A percentile compares a stretch with the other conserved stretches of the same genome.
Conservation (phyloP, 2,797 vertebrate species). For the Enteromius unitaeniatus region DNA sequence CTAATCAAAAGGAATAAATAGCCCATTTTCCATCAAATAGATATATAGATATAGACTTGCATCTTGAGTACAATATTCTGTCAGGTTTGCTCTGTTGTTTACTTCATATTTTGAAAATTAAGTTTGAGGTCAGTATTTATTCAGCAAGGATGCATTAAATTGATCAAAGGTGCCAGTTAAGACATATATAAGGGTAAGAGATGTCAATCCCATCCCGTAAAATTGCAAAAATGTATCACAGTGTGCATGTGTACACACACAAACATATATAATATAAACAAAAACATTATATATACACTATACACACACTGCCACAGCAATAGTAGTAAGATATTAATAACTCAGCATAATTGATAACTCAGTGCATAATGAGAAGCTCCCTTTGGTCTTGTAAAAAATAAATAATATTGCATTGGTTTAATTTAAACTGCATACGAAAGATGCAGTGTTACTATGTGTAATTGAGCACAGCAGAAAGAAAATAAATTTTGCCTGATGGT, state of each 20-base stretch:
- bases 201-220: too few species aligned
- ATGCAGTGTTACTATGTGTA: neutral
- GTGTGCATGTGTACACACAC: too few species aligned
- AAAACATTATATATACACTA: too few species aligned
- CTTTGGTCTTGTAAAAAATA: neutral
- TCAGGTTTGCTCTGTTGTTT: neutral
- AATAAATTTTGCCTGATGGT: constrained; percentile 19
- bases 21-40: neutral
- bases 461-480: neutral
- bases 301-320: too few species aligned
- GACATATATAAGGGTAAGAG: neutral
- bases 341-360: neutral
- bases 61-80: neutral
- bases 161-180: neutral
- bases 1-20: neutral
- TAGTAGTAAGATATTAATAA: too few species aligned
- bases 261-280: too few species aligned
- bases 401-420: neutral
- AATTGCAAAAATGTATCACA: neutral
- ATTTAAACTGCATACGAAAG: neutral
- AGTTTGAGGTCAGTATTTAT: neutral
- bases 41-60: neutral
- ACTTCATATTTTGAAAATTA: neutral
- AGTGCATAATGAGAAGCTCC: neutral
- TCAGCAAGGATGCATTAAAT: neutral